These are phyloP conservation scores for Apotomis capreana DNA, from an alignment of 2,888 invertebrate genomes.

Conservation along the genomic window DNA sequence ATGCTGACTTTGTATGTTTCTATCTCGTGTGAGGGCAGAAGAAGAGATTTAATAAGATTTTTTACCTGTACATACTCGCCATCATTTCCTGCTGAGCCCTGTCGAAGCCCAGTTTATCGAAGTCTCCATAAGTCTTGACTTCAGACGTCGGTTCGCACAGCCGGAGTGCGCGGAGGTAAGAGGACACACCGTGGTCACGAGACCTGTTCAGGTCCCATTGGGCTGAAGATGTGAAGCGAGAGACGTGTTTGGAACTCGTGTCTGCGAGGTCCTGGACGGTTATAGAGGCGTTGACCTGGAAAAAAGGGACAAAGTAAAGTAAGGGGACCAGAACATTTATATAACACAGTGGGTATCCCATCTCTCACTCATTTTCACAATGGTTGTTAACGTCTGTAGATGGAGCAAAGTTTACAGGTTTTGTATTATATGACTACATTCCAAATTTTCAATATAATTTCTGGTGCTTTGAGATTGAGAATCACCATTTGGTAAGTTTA, in stretches of 20 bases:
- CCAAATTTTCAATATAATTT: too few relatives aligned
- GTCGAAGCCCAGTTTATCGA: constrained; percentile 81
- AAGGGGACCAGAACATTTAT: neutral
- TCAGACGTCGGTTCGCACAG: constrained; percentile 84
- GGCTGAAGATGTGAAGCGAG: constrained; percentile 79
- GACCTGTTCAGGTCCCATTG: constrained; percentile 80
- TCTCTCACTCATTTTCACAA: too few relatives aligned
- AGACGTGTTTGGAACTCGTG: constrained; percentile 85
- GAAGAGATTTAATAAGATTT: neutral
- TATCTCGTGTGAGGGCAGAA: too few relatives aligned
- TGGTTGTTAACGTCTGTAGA: too few relatives aligned
- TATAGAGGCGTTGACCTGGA: constrained; percentile 83
- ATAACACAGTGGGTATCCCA: too few relatives aligned
- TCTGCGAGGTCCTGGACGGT: constrained; percentile 85
- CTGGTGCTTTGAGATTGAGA: too few relatives aligned
- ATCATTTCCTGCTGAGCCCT: constrained; percentile 85
- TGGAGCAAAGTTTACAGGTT: too few relatives aligned
- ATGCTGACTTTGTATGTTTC: too few relatives aligned
- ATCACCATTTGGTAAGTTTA: too few relatives aligned
- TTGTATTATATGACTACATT: too few relatives aligned
- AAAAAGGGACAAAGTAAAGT: constrained; percentile 24
- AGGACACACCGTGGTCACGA: constrained; percentile 91
- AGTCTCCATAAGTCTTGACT: constrained; percentile 83
- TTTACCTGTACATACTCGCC: constrained; percentile 86
- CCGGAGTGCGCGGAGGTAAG: constrained; percentile 87